These are phyloP conservation scores for Sandelia bainsii DNA, from an alignment of 2,797 vertebrate genomes.

Conservation along the genomic window DNA sequence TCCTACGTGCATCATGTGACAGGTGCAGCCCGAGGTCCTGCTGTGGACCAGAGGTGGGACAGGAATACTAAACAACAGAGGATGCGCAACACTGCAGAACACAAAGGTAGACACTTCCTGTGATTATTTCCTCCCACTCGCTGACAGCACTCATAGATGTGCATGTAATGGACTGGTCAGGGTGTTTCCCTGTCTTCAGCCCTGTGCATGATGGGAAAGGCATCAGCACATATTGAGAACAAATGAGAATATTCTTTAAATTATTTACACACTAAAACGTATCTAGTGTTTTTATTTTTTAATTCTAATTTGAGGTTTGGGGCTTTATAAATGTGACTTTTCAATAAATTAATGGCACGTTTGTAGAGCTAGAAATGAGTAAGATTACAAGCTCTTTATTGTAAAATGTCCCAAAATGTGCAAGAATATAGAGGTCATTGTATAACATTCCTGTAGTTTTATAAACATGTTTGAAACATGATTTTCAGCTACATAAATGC, in stretches of 20 bases:
- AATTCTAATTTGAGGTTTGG: no score
- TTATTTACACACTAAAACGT: no score
- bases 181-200: conserved; percentile 26
- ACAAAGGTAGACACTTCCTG: conserved; percentile 34
- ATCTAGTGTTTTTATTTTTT: no score
- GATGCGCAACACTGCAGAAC: conserved; percentile 42
- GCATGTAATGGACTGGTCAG: conserved; percentile 16
- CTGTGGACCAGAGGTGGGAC: conserved; percentile 44
- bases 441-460: no score
- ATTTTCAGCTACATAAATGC: no score
- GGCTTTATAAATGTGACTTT: no score
- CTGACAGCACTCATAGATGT: conserved; percentile 23
- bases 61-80: conserved; percentile 58
- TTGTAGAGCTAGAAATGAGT: neutral
- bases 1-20: conserved; percentile 55
- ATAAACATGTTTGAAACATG: no score
- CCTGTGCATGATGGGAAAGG: conserved; percentile 16
- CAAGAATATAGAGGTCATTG: no score
- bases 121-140: conserved; percentile 22
- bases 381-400: neutral
- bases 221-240: neutral
- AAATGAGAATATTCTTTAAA: neutral
- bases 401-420: no score
- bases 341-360: neutral
- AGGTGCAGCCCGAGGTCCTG: conserved; percentile 54